These are phyloP conservation scores for Carcinoscorpius rotundicauda DNA, from an alignment of 1,140 invertebrate species.

Conservation along the genomic window DNA sequence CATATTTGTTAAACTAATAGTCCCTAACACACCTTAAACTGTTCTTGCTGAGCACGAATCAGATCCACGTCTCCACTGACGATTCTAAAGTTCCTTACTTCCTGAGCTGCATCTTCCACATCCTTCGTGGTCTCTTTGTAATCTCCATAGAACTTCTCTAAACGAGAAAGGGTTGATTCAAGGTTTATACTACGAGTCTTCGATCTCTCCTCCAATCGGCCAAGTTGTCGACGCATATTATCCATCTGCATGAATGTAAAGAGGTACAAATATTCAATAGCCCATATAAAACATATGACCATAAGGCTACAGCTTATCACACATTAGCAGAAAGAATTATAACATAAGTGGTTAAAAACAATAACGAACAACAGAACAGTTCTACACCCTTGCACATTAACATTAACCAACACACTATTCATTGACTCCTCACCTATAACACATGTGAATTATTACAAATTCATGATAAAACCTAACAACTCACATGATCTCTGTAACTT, in stretches of 20 bases:
- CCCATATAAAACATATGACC: no score
- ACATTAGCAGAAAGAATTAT: no score
- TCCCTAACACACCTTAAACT: slow-evolving; percentile 16
- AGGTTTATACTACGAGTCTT: slow-evolving; percentile 60
- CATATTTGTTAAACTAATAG: no score
- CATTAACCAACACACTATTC: no score
- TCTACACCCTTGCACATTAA: no score
- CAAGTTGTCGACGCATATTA: slow-evolving; percentile 19
- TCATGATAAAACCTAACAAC: neutral
- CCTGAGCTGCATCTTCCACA: slow-evolving; percentile 57
- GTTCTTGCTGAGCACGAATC: slow-evolving; percentile 79
- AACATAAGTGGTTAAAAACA: no score
- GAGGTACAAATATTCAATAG: no score
- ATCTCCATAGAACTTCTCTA: slow-evolving; percentile 53
- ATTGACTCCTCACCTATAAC: no score
- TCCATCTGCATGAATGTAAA: slow-evolving; percentile 23
- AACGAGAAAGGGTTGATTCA: slow-evolving; percentile 39
- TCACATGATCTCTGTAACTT: slow-evolving; percentile 28
- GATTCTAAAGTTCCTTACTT: slow-evolving; percentile 66
- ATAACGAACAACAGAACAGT: no score
- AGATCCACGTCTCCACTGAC: slow-evolving; percentile 81
- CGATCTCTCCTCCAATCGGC: slow-evolving; percentile 35
- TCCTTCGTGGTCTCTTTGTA: slow-evolving; percentile 59
- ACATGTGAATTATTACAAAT: no score
- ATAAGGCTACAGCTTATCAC: no score